phyloP scores from a whole-genome alignment of 2,888 invertebrate species.

The Ophion slaviceki region DNA sequence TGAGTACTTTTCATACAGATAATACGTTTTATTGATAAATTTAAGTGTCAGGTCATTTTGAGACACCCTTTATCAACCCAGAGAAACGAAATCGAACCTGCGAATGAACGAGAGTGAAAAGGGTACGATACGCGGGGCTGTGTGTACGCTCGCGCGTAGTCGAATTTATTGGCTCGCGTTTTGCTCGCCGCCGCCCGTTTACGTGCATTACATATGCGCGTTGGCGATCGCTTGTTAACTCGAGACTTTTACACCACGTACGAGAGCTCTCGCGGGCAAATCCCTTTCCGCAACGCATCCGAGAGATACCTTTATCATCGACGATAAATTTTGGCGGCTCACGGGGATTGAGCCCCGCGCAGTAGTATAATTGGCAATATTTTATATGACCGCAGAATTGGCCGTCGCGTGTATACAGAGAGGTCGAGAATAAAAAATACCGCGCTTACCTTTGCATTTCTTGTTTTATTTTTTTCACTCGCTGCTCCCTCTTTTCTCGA shows the following conservation, averaged over 20 bases:
- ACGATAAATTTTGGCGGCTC: constrained; percentile 77
- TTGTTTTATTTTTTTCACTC: not conserved
- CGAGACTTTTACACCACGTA: constrained; percentile 23
- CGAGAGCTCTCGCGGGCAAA: constrained; percentile 20
- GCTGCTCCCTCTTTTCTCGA: not conserved
- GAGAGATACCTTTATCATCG: constrained; percentile 76
- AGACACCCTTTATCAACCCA: too few relatives aligned
- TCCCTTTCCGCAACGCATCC: constrained; percentile 37
- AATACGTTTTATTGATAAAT: too few relatives aligned
- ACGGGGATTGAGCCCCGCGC: constrained; percentile 68
- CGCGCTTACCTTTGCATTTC: not conserved
- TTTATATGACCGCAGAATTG: constrained; percentile 65
- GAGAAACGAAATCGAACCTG: constrained; percentile 1
- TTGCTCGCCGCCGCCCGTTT: constrained; percentile 34
- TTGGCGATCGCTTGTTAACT: constrained; percentile 73
- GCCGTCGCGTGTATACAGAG: not conserved
- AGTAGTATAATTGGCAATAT: constrained; percentile 75
- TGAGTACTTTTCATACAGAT: too few relatives aligned
- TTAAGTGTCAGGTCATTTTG: too few relatives aligned
- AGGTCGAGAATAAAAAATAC: constrained; percentile 2
- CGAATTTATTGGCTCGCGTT: constrained; percentile 77
- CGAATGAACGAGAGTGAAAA: constrained; percentile 41
- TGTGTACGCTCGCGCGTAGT: constrained; percentile 1
- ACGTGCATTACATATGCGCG: constrained; percentile 15
- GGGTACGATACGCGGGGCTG: constrained; percentile 5